A percentile compares a stretch with the other conserved stretches of the same genome.
phyloP scores from a whole-genome alignment of 37 sponge, comb jelly and placozoan species.

The Bolinopsis microptera region DNA sequence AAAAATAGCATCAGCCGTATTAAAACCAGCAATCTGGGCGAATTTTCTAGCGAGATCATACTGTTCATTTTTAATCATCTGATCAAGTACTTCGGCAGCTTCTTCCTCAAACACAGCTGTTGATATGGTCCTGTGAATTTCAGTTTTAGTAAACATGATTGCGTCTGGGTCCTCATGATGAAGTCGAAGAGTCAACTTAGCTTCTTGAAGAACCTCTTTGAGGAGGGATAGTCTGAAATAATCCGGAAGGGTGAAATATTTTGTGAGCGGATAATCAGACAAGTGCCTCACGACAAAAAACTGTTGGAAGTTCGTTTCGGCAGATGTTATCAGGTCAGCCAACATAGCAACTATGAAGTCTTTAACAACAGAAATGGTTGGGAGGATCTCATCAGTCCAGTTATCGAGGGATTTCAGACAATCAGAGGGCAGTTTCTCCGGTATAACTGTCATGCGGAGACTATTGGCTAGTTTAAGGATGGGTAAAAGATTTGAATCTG shows the following conservation, averaged over 20 bases:
- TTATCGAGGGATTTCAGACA: not conserved
- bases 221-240: constrained; percentile 25
- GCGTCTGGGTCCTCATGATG: constrained; percentile 47
- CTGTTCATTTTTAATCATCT: constrained; percentile 55
- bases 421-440: not conserved
- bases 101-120: constrained; percentile 27
- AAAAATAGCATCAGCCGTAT: constrained; percentile 47
- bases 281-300: constrained; percentile 20
- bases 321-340: not conserved
- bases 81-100: not conserved
- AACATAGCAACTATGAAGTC: not conserved
- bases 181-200: constrained; percentile 3
- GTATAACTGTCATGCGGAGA: not conserved
- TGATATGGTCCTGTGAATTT: constrained; percentile 58
- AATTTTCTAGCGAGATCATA: constrained; percentile 53
- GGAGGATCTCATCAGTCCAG: constrained; percentile 45
- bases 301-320: constrained; percentile 51
- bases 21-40: constrained; percentile 48
- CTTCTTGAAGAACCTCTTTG: constrained; percentile 20
- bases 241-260: not conserved
- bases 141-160: constrained; percentile 27
- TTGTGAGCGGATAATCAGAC: not conserved
- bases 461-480: not conserved
- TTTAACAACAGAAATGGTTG: not conserved
- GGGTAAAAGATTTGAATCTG: not conserved